Base-by-base conservation (phyloP, 2,797 vertebrate genomes). In the Heteromormyrus szaboi region DNA sequence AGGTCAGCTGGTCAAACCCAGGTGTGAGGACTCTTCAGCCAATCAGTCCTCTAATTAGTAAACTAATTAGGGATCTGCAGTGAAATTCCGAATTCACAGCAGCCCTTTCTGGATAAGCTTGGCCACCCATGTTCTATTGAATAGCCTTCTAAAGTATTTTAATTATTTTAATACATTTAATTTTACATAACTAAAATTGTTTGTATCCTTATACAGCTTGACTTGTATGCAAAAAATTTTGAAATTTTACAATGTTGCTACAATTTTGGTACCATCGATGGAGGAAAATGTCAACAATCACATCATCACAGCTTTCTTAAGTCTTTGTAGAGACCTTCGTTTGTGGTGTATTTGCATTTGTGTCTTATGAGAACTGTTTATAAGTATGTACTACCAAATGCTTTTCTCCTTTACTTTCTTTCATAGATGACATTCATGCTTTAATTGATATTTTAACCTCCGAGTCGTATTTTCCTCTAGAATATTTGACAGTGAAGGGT, bases 401-500 rank as follows among this genome's bases (percentile, higher is more conserved):
- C 37, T 33, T 59, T 89, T 54, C 59, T 12, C 4, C 22, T 29
- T 46, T 12, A 54, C 17, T 72, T 48, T 87, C 46, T n/a, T 62
- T 17, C 51, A 54, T 54, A 56, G 72, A 79, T 33, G 51, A 37
- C n/a, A 19, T 83, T 79, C 17, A 54, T 51, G 8, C 25, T 86
- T 87, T 59, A 59, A 84, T 29, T 68, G 19, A 79, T 54, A 62
- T 81, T 87, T 68, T 41, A 87, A 29, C 2, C 5, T 89, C 25
- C 48, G 56, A 59, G 37, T 37, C 5, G 22, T 22, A 4, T 50
- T 33, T 87, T 65, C 19, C 1, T n/a, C 29, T 19, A n/a, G 19
- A 88, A 22, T 50, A 17, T 37, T 33, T 88, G 68, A n/a, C 86
- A 68, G 86, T 41, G 51, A 87, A n/a, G 54, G 46, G n/a, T n/a